A percentile compares a stretch with the other conserved stretches of the same genome.
These are phyloP conservation scores for Synanthedon myopaeformis DNA, from an alignment of 2,888 invertebrate genomes.

Conservation along the genomic window DNA sequence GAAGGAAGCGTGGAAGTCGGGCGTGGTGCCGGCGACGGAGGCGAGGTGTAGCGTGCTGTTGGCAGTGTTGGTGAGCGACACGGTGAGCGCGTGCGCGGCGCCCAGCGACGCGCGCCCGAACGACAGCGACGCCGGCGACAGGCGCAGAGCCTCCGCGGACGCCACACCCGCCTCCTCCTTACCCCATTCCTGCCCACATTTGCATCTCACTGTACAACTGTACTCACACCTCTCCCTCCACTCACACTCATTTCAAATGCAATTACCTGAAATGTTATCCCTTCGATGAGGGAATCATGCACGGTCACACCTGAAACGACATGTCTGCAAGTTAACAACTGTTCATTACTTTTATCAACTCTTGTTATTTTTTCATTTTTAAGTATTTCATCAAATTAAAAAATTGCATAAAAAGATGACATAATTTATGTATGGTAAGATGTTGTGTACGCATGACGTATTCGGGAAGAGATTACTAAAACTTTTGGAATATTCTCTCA, in stretches of 20 bases:
- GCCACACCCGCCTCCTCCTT: constrained; percentile 14
- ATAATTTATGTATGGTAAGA: no score
- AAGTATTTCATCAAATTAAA: no score
- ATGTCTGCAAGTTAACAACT: not conserved
- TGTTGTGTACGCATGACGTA: no score
- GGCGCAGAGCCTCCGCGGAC: constrained; percentile 33
- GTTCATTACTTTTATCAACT: no score
- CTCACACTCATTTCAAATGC: not conserved
- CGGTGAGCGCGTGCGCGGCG: constrained; percentile 86
- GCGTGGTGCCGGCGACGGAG: constrained; percentile 93
- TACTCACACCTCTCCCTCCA: not conserved
- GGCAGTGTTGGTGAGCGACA: constrained; percentile 89
- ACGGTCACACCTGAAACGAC: constrained; percentile 44
- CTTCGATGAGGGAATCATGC: constrained; percentile 50
- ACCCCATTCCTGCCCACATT: constrained; percentile 39
- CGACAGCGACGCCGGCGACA: constrained; percentile 59
- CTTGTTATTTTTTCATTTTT: no score
- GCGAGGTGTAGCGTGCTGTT: constrained; percentile 91
- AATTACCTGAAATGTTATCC: constrained; percentile 52
- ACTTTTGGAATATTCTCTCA: no score
- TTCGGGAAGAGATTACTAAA: no score
- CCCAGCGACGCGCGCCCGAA: constrained; percentile 82
- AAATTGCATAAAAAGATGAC: no score
- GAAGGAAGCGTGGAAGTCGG: constrained; percentile 97
- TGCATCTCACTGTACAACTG: not conserved